These are phyloP conservation scores for Amphipoea lucens DNA, from an alignment of 2,888 invertebrate genomes.

Conservation along the genomic window DNA sequence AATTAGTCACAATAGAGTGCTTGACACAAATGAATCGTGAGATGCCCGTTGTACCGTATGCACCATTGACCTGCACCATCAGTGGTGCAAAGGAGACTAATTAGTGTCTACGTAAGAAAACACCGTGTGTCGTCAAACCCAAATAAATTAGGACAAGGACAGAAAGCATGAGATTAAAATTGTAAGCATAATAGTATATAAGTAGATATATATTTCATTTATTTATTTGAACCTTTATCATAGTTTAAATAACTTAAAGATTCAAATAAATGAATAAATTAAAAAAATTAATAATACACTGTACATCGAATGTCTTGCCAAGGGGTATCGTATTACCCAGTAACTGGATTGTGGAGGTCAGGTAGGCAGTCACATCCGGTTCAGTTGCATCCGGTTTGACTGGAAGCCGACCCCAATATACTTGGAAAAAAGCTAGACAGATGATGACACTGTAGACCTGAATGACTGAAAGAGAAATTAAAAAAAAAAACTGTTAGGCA, in stretches of 20 bases:
- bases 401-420: too few relatives aligned
- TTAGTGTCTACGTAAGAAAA: neutral
- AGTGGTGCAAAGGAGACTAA: too few relatives aligned
- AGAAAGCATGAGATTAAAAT: neutral
- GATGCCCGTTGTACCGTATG: neutral
- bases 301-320: neutral
- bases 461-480: neutral
- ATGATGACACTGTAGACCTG: neutral
- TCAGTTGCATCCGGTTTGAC: neutral
- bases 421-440: neutral
- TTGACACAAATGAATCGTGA: neutral
- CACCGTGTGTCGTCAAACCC: rapidly evolving
- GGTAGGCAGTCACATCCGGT: neutral
- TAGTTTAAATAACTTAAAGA: too few relatives aligned
- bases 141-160: neutral
- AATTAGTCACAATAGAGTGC: neutral
- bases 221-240: neutral
- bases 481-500: neutral
- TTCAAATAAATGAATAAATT: too few relatives aligned
- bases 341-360: neutral
- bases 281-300: neutral
- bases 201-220: too few relatives aligned
- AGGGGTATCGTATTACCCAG: neutral
- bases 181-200: neutral
- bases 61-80: too few relatives aligned